Conservation (phyloP, 2,888 invertebrate genomes). For the Scaptomyza flava region DNA sequence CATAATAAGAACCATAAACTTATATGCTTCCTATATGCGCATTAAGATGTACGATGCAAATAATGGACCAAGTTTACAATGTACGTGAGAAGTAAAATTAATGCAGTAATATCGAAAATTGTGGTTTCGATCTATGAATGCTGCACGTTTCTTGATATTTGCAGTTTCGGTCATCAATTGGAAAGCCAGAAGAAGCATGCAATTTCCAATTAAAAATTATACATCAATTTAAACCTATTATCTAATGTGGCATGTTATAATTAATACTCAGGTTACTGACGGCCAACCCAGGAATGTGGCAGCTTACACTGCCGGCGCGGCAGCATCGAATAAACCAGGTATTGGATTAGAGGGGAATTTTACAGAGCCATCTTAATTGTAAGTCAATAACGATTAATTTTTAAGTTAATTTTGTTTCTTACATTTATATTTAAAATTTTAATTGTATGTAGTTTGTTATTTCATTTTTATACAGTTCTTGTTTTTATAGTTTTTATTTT, state of each 20-base stretch:
- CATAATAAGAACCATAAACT: constrained; percentile 32
- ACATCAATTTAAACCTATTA: constrained; percentile 26
- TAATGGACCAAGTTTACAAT: constrained; percentile 48
- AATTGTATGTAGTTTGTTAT: constrained; percentile 44
- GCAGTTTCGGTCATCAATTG: constrained; percentile 34
- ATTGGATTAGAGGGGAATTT: neutral
- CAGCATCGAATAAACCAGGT: neutral
- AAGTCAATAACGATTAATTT: constrained; percentile 68
- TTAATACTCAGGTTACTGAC: neutral
- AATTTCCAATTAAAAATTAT: constrained; percentile 24
- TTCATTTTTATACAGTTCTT: constrained; percentile 51
- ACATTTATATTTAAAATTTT: constrained; percentile 71
- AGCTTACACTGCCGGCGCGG: neutral
- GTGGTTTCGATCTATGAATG: constrained; percentile 18
- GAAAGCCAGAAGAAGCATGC: constrained; percentile 29
- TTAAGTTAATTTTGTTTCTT: constrained; percentile 64
- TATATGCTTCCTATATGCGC: constrained; percentile 7
- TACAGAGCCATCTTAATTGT: constrained; percentile 29
- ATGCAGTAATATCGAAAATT: constrained; percentile 25
- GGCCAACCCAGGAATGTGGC: constrained; percentile 25
- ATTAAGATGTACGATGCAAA: constrained; percentile 17
- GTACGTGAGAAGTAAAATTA: constrained; percentile 18
- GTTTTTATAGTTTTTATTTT: constrained; percentile 2
- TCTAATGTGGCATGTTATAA: constrained; percentile 12
- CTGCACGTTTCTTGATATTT: constrained; percentile 6